Evolutionary conservation across 2,888 invertebrate genomes (phyloP), one percentile per base, ranked within the genome.

Genomic region (Syrista parreyssii): DNA sequence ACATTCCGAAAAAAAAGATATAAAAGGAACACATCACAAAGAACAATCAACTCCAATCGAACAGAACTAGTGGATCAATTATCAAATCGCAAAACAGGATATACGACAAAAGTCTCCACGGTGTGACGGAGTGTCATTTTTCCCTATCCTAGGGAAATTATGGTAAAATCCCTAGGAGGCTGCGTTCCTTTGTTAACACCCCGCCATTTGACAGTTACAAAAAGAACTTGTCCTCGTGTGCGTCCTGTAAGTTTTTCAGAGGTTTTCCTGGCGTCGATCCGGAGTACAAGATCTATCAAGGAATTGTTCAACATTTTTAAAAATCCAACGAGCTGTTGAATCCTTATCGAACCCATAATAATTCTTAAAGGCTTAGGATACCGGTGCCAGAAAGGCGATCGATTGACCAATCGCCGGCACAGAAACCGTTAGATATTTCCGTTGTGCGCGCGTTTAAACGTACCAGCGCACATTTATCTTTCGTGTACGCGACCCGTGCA

Each of bases 391-490:
- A 74, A 73, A 32, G 36, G 69, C 76, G 69, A 76, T 76, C 72
- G 75, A 78, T 76, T 74, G 75, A 74, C 84, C 84, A 83, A 85
- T 88, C 83, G 75, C 80, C 79, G 71, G 31, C 77, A 80, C 75
- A 82, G 83, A 75, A 88, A 88, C 88, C 88, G 88, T 89, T 89
- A 89, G 80, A 82, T 81, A 82, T 84, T 84, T 83, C 84, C 84
- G 84, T 83, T 84, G 85, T 84, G 76, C 81, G 82, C 82, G 82
- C 80, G 76, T 86, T 87, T 86, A 82, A 88, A 88, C 88, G 84
- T 84, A 82, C 84, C 79, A 82, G 82, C 82, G 82, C 81, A 89
- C 87, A 86, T 89, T 88, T 86, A 87, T 88, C 88, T 87, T 86
- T 82, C 84, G 81, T 84, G 86, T 84, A 83, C 84, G 84, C 80